A percentile compares a stretch with the other conserved stretches of the same genome.
Conservation (phyloP, 2,888 invertebrate species). For the Hoplodrina ambigua region DNA sequence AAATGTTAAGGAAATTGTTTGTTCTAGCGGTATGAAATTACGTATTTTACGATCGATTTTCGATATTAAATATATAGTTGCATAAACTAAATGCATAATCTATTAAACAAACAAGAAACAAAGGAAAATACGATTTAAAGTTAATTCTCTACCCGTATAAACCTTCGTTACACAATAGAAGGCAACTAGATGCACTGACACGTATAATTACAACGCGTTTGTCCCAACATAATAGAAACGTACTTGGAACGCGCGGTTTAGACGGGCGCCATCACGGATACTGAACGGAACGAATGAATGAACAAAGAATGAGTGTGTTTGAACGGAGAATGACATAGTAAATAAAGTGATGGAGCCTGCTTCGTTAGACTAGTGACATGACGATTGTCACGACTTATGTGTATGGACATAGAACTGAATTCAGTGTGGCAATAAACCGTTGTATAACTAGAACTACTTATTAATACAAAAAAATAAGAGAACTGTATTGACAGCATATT, state of each 20-base stretch:
- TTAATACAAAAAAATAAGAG: too few species aligned
- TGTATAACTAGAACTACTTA: too few species aligned
- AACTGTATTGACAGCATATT: too few species aligned
- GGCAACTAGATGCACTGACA: slow-evolving; percentile 58
- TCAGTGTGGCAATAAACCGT: slow-evolving; percentile 25
- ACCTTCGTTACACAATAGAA: slow-evolving; percentile 49
- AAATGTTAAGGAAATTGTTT: too few species aligned
- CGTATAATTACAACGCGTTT: slow-evolving; percentile 59
- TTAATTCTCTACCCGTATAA: slow-evolving; percentile 28
- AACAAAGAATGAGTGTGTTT: slow-evolving; percentile 54
- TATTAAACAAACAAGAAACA: slow-evolving; percentile 6
- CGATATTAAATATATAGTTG: too few species aligned
- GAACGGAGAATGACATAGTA: slow-evolving; percentile 41
- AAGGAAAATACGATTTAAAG: background rate
- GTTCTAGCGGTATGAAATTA: too few species aligned
- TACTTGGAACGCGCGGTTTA: slow-evolving; percentile 49
- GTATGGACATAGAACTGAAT: slow-evolving; percentile 7
- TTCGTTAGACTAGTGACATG: slow-evolving; percentile 39
- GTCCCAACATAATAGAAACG: slow-evolving; percentile 54
- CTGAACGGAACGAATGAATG: slow-evolving; percentile 54
- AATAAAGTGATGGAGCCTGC: slow-evolving; percentile 54
- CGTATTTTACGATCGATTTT: too few species aligned
- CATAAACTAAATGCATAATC: background rate
- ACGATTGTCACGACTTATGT: slow-evolving; percentile 43
- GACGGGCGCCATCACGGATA: slow-evolving; percentile 55